Percentiles rank a stretch among this genome's conserved stretches.
These are phyloP conservation scores for Drosophila parthenogenetica DNA, from an alignment of 2,888 invertebrate species.

Conservation along the genomic window DNA sequence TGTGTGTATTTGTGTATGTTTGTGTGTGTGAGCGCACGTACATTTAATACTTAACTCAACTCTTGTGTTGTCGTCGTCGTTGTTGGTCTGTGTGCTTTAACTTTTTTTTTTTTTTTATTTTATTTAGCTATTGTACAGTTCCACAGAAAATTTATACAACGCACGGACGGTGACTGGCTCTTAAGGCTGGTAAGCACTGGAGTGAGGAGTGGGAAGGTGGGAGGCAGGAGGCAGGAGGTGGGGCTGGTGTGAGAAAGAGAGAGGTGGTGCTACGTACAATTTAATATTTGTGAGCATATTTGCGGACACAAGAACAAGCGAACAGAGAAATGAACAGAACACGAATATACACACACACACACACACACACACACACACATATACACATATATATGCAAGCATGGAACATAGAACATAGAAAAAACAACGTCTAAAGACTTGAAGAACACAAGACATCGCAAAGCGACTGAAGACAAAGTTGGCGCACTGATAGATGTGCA, in stretches of 20 bases:
- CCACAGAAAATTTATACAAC: conserved; percentile 78
- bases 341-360: background rate
- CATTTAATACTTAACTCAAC: conserved; percentile 65
- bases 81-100: conserved; percentile 67
- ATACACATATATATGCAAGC: no score
- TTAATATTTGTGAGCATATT: conserved; percentile 79
- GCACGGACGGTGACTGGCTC: conserved; percentile 58
- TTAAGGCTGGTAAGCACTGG: conserved; percentile 5
- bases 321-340: conserved; percentile 28
- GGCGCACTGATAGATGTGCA: conserved; percentile 47
- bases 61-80: conserved; percentile 45
- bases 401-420: conserved; percentile 19
- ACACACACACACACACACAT: background rate
- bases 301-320: conserved; percentile 57
- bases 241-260: background rate
- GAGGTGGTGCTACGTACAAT: conserved; percentile 54
- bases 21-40: conserved; percentile 48
- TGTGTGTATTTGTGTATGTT: conserved; percentile 29
- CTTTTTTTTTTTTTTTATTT: conserved; percentile 69
- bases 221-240: background rate
- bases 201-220: background rate
- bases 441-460: conserved; percentile 41
- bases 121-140: conserved; percentile 79
- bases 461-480: conserved; percentile 51
- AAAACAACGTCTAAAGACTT: conserved; percentile 40